These are phyloP conservation scores for Eucidaris tribuloides DNA, from an alignment of 35 echinoderm and acorn worm genomes.

Conservation along the genomic window DNA sequence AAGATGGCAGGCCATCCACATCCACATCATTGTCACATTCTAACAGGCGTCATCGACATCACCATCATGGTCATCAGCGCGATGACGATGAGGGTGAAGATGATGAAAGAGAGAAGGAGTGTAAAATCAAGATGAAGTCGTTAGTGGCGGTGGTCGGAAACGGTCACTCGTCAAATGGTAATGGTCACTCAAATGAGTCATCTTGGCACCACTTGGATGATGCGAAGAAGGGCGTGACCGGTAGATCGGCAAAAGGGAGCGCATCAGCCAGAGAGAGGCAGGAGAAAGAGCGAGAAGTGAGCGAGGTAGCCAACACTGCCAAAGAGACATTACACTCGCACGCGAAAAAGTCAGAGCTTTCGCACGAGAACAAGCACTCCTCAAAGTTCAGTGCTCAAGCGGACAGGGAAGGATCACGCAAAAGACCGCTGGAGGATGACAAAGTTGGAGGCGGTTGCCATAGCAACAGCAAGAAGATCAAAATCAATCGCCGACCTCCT, in stretches of 20 bases:
- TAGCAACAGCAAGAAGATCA: constrained; percentile 42
- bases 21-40: not conserved
- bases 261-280: not conserved
- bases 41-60: not conserved
- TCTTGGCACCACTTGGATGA: not conserved
- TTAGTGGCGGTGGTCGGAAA: not conserved
- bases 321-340: not conserved
- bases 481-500: constrained; percentile 38
- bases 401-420: not conserved
- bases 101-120: not conserved
- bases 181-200: not conserved
- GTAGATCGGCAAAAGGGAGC: not conserved
- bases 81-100: not conserved
- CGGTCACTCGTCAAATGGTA: not conserved
- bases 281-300: not conserved
- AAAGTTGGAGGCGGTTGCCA: not conserved
- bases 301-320: not conserved
- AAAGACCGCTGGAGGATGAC: not conserved
- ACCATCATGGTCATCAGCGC: not conserved
- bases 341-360: not conserved
- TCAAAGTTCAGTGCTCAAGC: not conserved
- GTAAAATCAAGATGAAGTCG: not conserved
- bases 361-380: not conserved
- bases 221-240: not conserved
- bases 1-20: not conserved